Base-by-base conservation (phyloP, 1,140 invertebrate genomes). In the Solenopsis invicta region DNA sequence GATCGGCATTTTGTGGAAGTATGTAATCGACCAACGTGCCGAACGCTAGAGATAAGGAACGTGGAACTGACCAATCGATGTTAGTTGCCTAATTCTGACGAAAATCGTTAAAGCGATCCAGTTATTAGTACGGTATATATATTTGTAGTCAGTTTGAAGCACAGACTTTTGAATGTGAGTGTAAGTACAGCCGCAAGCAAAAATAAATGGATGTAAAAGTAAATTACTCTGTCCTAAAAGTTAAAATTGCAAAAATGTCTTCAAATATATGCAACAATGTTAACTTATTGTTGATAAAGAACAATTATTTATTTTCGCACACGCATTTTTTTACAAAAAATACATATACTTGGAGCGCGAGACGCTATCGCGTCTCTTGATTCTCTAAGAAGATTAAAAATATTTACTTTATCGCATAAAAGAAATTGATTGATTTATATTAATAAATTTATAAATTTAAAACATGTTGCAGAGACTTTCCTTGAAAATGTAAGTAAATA, bases 1-100 rank as follows among this genome's bases (percentile, higher is more conserved):
- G 69, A 74, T 84, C 54, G 69, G 41, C 54, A 61, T 75, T 84
- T 75, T 61, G 69, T 24, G 41, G 0, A 69, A 54, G 24, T 77
- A 61, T 9, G 24, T 56, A 59, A 74, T 82, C 80, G 18, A 48
- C 37, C 13, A 21, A 59, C 2, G 21, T 71, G 18, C 16, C 41
- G 24, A 45, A 37, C 29, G 64, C 10, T 21, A 54, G 8, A 82
- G 24, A 72, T 59, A 59, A 82, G 24, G 12, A 2, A 59, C 12
- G 5, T 62, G 2, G 34, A 67, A 74, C 67, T 82, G 34, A 71
- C 3, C 64, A 48, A 48, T 37, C 24, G 24, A 78, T 50, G 18
- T 29, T 72, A 29, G 5, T 41, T 41, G 3, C 37, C 4, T 9
- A 12, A 18, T 41, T 41, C 37, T 45, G 12, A 71, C 3, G 18